These are phyloP conservation scores for Nansenia antarctica DNA, from an alignment of 2,113 vertebrate species.

Conservation along the genomic window DNA sequence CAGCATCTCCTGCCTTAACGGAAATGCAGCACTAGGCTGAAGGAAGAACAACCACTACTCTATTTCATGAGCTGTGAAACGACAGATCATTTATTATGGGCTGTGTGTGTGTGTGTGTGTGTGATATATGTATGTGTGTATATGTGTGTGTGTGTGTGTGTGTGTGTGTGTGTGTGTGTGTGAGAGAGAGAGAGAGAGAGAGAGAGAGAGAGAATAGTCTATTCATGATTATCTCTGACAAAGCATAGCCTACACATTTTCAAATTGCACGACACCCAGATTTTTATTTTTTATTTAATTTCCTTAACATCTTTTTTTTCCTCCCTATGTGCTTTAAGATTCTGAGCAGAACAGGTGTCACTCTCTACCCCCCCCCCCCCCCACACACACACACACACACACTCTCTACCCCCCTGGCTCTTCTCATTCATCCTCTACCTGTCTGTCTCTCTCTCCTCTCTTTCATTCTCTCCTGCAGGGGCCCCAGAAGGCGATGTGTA, in stretches of 20 bases:
- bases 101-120: too few relatives aligned
- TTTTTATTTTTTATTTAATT: too few relatives aligned
- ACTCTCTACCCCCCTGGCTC: background rate
- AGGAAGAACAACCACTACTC: background rate
- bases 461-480: conserved; percentile 30
- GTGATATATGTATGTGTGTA: too few relatives aligned
- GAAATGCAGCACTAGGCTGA: background rate
- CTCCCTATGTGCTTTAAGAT: background rate
- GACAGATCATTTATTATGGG: background rate
- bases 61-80: background rate
- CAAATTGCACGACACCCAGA: background rate
- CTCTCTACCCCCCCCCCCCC: background rate
- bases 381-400: too few relatives aligned
- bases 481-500: conserved; percentile 54
- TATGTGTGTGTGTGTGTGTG: too few relatives aligned
- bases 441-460: background rate
- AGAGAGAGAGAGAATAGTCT: background rate
- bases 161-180: too few relatives aligned
- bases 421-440: background rate
- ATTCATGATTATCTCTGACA: background rate
- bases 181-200: too few relatives aligned
- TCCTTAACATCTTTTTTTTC: too few relatives aligned
- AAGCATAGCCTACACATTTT: background rate
- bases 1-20: background rate
- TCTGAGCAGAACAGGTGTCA: background rate